A percentile compares a stretch with the other conserved stretches of the same genome.
phyloP scores from a whole-genome alignment of 2,888 invertebrate species.

The Epistrophe grossulariae region DNA sequence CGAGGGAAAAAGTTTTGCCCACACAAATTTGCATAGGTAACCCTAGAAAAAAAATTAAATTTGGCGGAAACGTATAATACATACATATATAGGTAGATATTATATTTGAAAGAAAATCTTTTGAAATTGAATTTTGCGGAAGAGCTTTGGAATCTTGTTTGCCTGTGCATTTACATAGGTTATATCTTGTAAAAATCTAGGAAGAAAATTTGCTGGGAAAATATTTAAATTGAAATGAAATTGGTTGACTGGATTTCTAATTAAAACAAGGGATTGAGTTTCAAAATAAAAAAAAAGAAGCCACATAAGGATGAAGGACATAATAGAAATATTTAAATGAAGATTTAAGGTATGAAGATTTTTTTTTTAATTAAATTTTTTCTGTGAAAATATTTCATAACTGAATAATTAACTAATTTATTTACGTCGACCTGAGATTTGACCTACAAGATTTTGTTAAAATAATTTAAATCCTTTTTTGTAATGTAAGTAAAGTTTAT shows the following conservation, averaged over 20 bases:
- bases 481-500: too few species aligned
- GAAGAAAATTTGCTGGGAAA: background rate
- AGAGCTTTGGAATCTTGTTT: background rate
- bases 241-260: constrained; percentile 8
- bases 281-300: too few species aligned
- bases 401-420: too few species aligned
- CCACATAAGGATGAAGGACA: too few species aligned
- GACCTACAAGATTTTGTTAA: too few species aligned
- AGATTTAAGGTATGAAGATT: too few species aligned
- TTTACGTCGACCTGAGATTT: too few species aligned
- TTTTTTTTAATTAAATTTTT: too few species aligned
- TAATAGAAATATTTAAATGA: too few species aligned
- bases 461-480: too few species aligned
- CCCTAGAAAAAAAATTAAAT: background rate
- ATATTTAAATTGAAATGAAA: constrained; percentile 17
- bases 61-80: background rate
- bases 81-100: background rate
- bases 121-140: background rate
- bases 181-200: too few species aligned
- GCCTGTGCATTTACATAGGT: background rate
- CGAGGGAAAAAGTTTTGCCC: constrained; percentile 42
- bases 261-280: background rate
- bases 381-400: too few species aligned
- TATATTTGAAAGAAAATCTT: background rate
- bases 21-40: constrained; percentile 42